Base-by-base conservation (phyloP, 2,113 vertebrate genomes). In the Machaerirhynchus nigripectus region DNA sequence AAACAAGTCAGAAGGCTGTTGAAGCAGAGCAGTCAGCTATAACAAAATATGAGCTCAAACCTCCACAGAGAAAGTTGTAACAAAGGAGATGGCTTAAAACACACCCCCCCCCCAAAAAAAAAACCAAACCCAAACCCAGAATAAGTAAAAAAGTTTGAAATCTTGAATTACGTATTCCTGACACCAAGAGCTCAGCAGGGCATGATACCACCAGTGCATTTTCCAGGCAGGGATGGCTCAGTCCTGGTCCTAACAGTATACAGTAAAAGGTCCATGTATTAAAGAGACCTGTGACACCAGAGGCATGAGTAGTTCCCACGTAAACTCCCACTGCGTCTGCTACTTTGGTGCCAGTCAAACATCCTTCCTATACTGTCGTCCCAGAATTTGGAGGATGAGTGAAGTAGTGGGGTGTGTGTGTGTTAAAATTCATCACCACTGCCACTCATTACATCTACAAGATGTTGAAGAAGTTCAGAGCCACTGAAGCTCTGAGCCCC, bases 241-340 rank as follows among this genome's bases (percentile, higher is more conserved):
- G 42, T 40, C n/a, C 39, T 49, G 33, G 59, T 60, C 33, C 13
- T 60, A 75, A 67, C 9, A 42, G 27, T 4, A 9, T 42, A 70
- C 21, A 74, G 27, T 8, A 13, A 55, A 89, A 67, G 39, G 17
- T 59, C 40, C 8, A 2, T 12, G 21, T n/a, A 61, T 50, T 44
- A 35, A 9, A 63, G 76, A 91, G 50, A 82, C 7, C 20, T 13
- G 12, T 56, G 68, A 86, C 92, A 94, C 35, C 56, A 74, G 21
- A 78, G 28, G 21, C 35, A 23, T 9, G 37, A 52, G 77, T 37
- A 33, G 11, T 9, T 49, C n/a, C 46, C 14, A 35, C 0, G 1
- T 7, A 37, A 83, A 37, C 28, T 86, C 46, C 46, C 42, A 69
- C 0, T 31, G 16, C 0, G 0, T 11, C 9, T 12, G 21, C 35